Percentiles rank a stretch among this genome's conserved stretches.
phyloP scores from a whole-genome alignment of 2,888 invertebrate genomes.

The Chorisops tibialis region DNA sequence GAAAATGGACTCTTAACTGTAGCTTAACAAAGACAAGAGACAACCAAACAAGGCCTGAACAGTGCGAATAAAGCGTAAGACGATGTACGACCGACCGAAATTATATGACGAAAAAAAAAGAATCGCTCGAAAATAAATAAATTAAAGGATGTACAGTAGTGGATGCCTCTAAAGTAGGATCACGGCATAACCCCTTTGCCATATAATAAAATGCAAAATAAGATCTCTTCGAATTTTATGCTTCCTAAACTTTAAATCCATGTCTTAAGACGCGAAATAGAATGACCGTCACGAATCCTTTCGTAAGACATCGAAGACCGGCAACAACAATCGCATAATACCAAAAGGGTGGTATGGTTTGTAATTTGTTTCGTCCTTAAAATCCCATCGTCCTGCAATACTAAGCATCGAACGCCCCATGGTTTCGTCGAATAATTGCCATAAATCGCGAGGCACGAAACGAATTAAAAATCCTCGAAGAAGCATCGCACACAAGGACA shows the following conservation, averaged over 20 bases:
- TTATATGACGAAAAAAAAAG: not conserved
- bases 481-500: not conserved
- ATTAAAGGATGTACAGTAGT: conserved; percentile 28
- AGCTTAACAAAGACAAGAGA: conserved; percentile 21
- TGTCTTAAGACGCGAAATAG: conserved; percentile 40
- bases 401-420: not conserved
- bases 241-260: conserved; percentile 33
- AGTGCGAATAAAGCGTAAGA: not conserved
- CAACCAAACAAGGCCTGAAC: conserved; percentile 7
- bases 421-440: conserved; percentile 29
- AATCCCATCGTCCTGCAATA: not conserved
- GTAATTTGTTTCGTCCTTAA: conserved; percentile 31
- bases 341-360: conserved; percentile 7
- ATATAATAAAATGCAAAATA: conserved; percentile 33
- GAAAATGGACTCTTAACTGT: conserved; percentile 19
- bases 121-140: conserved; percentile 27
- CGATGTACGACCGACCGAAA: not conserved
- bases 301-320: conserved; percentile 8
- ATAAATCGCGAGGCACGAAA: conserved; percentile 31
- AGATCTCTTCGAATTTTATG: conserved; percentile 33
- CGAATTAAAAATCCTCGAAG: conserved; percentile 29
- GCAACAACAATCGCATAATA: not conserved
- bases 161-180: conserved; percentile 23
- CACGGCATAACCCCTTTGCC: conserved; percentile 29
- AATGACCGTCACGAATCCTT: conserved; percentile 42